Evolutionary conservation across 2,888 invertebrate genomes (phyloP).

Genomic region (Mimumesa dahlbomi): DNA sequence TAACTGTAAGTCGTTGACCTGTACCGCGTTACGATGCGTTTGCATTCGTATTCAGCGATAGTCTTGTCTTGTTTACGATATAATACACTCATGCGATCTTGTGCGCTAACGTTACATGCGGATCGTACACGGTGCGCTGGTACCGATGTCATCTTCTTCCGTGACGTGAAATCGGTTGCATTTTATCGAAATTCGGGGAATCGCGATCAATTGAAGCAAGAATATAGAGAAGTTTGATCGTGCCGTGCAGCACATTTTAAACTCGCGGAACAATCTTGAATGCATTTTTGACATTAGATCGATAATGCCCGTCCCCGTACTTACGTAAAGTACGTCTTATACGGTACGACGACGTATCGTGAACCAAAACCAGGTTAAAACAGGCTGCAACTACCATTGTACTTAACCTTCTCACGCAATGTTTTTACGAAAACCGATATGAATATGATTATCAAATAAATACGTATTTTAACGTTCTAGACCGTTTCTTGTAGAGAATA

Average conservation of each 20-base stretch:
- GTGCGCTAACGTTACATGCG: background rate
- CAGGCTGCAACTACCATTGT: background rate
- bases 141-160: background rate
- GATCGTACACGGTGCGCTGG: conserved; percentile 2
- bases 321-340: conserved; percentile 62
- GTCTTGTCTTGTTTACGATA: background rate
- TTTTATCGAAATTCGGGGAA: background rate
- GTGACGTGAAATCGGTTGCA: conserved; percentile 3
- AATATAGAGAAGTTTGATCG: conserved; percentile 4
- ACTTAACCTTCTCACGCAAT: conserved; percentile 20
- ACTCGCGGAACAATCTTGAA: conserved; percentile 26
- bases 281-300: conserved; percentile 61
- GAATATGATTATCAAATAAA: background rate
- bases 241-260: conserved; percentile 9
- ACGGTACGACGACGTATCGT: conserved; percentile 32
- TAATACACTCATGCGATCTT: background rate
- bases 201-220: background rate
- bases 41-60: background rate
- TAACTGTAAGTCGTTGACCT: background rate
- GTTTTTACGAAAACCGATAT: background rate
- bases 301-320: conserved; percentile 53
- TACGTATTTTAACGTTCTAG: background rate
- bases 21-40: background rate
- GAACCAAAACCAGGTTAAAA: conserved; percentile 39
- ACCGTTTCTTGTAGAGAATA: background rate